Conservation (phyloP, 2,888 invertebrate genomes). For the Cenopis cana region DNA sequence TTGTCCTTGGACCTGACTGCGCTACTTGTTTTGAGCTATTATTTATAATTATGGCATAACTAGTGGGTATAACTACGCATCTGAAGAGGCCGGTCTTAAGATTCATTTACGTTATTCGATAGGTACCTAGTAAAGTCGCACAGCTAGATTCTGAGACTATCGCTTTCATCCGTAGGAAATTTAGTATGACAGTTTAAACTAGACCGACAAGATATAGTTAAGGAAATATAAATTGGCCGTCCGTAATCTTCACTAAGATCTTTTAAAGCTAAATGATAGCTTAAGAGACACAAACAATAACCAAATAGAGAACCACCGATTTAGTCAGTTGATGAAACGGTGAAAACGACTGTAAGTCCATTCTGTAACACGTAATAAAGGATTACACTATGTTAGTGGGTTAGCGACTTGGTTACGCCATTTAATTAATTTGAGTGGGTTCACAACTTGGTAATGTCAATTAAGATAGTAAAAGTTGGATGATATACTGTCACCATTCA, state of each 20-base stretch:
- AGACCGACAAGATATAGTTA: too few species aligned
- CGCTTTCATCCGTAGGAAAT: too few species aligned
- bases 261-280: background rate
- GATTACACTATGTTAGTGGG: conserved; percentile 10
- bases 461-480: conserved; percentile 26
- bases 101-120: too few species aligned
- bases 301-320: background rate
- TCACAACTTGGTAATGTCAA: conserved; percentile 18
- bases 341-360: conserved; percentile 15
- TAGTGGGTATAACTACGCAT: background rate
- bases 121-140: too few species aligned
- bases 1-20: conserved; percentile 58
- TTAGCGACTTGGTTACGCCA: background rate
- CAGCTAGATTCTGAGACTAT: too few species aligned
- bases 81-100: background rate
- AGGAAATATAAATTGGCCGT: too few species aligned
- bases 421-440: conserved; percentile 26
- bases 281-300: background rate
- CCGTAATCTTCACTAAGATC: too few species aligned
- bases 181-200: too few species aligned
- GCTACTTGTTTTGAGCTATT: background rate
- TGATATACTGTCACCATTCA: conserved; percentile 27
- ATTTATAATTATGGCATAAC: background rate
- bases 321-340: background rate
- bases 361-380: background rate